Evolutionary conservation across 2,888 invertebrate species (phyloP), one percentile per base, ranked within the genome.

Genomic region (Aleiodes alternator): DNA sequence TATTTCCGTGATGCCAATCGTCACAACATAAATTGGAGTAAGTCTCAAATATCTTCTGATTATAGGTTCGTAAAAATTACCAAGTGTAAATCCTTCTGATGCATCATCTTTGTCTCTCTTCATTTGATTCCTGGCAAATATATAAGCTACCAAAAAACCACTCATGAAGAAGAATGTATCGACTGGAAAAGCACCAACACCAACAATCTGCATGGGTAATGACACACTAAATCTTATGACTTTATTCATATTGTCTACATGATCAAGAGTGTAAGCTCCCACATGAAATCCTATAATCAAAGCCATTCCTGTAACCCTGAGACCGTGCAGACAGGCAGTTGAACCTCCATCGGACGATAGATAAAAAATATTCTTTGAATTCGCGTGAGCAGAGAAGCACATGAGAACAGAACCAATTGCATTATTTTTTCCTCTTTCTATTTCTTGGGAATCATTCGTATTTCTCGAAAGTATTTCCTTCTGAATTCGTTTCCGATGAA

Each of bases 261-360:
- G 31, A 70, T 38, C 57, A 73, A 68, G 56, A 16, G 68, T 64
- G 79, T 90, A 92, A 78, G 87, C 90, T 8, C 90, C 77, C 6
- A 91, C 90, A 80, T 93, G 93, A 0, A 90, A 91, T 75, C 91
- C 83, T 64, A 92, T 90, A 29, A 93, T 91, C 92, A 92, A 92
- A 38, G 90, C 80, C 91, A 93, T 92, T 23, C 91, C 90, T 16
- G 92, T 84, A 78, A 92, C 91, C 78, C 91, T 88, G 11, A 92
- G 76, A 0, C 92, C 92, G 78, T 92, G 91, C 11, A 92, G 87
- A 6, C 88, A 85, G 0, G 85, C 80, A 1, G 92, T 79, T 0
- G 90, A 84, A 14, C 90, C 88, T 0, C 82, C 53, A 4, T 84
- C 78, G 3, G 89, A 70, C 16, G 90, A 43, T 3, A 43, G 90